Evolutionary conservation across 2,113 vertebrate species (phyloP).

Genomic region (Leptosomus discolor): DNA sequence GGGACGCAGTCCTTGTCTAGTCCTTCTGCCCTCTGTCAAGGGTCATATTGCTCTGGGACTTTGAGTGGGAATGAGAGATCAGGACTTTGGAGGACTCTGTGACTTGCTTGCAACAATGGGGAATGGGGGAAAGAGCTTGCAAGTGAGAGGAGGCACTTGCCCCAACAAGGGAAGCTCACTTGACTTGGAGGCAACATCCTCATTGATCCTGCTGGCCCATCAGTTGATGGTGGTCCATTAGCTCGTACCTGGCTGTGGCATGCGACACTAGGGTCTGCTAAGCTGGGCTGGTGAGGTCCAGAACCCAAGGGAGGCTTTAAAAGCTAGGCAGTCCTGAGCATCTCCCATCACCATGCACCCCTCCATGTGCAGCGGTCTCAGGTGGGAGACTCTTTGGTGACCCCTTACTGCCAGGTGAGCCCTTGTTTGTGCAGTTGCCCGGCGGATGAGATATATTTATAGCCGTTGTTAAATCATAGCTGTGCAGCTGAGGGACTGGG

Average conservation of each 20-base stretch:
- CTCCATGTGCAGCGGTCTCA: neutral
- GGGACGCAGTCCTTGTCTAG: neutral
- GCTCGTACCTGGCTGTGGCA: neutral
- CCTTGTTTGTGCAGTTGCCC: conserved; percentile 55
- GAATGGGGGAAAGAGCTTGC: neutral
- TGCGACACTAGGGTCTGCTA: neutral
- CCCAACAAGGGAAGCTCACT: neutral
- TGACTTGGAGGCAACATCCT: neutral
- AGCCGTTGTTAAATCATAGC: conserved; percentile 53
- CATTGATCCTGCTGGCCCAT: neutral
- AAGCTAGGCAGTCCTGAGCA: neutral
- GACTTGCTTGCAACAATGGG: neutral
- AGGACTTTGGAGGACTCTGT: neutral
- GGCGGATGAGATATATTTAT: conserved; percentile 47
- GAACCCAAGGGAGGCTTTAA: neutral
- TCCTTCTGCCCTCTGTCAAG: neutral
- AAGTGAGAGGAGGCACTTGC: neutral
- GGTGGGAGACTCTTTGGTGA: neutral
- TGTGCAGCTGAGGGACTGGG: conserved; percentile 60
- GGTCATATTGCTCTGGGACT: neutral
- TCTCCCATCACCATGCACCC: neutral
- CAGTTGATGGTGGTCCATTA: neutral
- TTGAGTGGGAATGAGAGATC: rapidly evolving
- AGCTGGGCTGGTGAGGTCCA: neutral
- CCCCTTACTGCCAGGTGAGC: conserved; percentile 48